Conservation (phyloP, 2,113 vertebrate species). For the Paracanthobrama guichenoti region DNA sequence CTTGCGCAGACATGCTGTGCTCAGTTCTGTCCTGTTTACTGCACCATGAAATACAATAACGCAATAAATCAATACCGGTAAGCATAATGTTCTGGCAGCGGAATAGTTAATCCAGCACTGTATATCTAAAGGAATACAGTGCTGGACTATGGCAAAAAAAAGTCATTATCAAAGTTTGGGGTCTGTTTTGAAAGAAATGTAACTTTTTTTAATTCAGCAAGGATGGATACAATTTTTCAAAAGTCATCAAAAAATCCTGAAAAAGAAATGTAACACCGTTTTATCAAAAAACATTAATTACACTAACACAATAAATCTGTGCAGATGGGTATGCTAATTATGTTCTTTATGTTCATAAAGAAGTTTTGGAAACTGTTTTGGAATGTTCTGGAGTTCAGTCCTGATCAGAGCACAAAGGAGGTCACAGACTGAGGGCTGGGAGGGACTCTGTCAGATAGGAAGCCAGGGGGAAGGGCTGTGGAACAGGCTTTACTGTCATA, state of each 20-base stretch:
- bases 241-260: too few species aligned
- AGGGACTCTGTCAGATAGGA: slow-evolving; percentile 30
- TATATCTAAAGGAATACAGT: neutral
- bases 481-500: slow-evolving; percentile 27
- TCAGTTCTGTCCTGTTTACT: neutral
- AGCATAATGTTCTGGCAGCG: neutral
- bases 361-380: too few species aligned
- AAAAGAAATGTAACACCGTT: too few species aligned
- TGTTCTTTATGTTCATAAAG: too few species aligned
- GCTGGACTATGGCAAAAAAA: neutral
- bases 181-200: neutral
- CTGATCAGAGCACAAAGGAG: slow-evolving; percentile 40
- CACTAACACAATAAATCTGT: too few species aligned
- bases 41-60: neutral
- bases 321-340: too few species aligned
- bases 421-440: slow-evolving; percentile 9
- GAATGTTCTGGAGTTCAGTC: neutral
- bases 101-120: neutral
- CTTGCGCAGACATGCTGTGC: neutral
- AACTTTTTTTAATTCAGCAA: neutral
- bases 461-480: slow-evolving; percentile 15
- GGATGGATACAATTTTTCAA: neutral
- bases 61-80: neutral
- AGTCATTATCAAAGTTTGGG: neutral
- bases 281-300: too few species aligned